Base-by-base conservation (phyloP, 2,113 vertebrate species). In the Microtus oregoni region DNA sequence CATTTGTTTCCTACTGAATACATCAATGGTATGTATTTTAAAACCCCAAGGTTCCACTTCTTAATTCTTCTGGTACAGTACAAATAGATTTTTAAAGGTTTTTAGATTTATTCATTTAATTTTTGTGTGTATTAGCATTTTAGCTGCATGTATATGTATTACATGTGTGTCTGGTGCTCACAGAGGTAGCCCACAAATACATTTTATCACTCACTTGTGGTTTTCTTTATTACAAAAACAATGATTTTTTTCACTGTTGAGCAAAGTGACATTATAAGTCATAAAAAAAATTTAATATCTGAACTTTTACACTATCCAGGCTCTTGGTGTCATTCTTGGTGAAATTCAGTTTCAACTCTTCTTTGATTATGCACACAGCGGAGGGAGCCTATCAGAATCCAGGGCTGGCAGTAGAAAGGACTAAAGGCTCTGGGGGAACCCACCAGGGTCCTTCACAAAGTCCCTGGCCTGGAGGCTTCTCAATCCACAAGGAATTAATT, bases 221-320 rank as follows among this genome's bases (percentile, higher is more conserved):
- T 81, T 94, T 68, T 44, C 58, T 88, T 95, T 95, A 89, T 96
- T 89, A 82, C 76, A 94, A 86, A 96, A 76, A 52, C 28, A 70
- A 15, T 76, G 44, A 67, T 58, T 58, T 65, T 15, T 88, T 15
- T 85, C 50, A 70, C 70, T 79, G 15, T 58, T 41, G n/a, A 67
- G n/a, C 24, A 79, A 82, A 38, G 52, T 70, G 87, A 92, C 91
- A 92, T 76, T 81, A 77, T 3, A 28, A 92, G 52, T 89, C 61
- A 83, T 89, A 72, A 77, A 90, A 92, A 89, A 89, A 67, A 97
- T 85, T 81, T 93, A 70, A 61, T 65, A 35, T 89, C 77, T 94
- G 82, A 92, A 87, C 41, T 78, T 95, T 90, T 79, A 86, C 65
- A 70, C 90, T 55, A 1, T 70, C 78, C 38, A 63, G n/a, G 55